phyloP scores from a whole-genome alignment of 1,140 invertebrate genomes.

The Pseudomyrmex flavicornis region DNA sequence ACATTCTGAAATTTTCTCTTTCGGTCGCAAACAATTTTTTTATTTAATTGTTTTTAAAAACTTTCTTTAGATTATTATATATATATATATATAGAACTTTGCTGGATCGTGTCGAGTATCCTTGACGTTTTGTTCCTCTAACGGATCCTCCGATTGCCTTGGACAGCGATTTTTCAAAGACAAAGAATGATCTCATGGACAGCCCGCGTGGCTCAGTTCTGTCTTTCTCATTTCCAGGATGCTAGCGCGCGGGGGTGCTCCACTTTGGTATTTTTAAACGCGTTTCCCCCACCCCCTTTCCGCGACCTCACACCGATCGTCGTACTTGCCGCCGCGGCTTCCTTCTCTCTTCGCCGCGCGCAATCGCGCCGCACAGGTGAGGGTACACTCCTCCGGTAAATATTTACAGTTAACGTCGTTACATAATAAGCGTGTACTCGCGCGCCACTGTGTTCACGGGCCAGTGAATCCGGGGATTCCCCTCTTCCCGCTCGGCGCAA shows the following conservation, averaged over 20 bases:
- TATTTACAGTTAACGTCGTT: conserved; percentile 82
- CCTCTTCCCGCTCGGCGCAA: background rate
- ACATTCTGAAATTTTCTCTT: too few species aligned
- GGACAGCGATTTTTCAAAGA: background rate
- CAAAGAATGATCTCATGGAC: conserved; percentile 17
- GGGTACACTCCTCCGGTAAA: conserved; percentile 74
- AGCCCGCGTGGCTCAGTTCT: background rate
- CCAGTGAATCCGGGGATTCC: conserved; percentile 46
- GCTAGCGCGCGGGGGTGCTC: conserved; percentile 69
- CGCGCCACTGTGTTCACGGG: conserved; percentile 57
- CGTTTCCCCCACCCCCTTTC: conserved; percentile 48
- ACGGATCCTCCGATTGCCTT: background rate
- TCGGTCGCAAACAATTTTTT: too few species aligned
- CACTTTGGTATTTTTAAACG: conserved; percentile 79
- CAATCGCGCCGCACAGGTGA: conserved; percentile 16
- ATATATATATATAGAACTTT: too few species aligned
- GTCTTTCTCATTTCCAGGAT: conserved; percentile 64
- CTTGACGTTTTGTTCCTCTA: background rate
- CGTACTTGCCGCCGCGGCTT: conserved; percentile 9
- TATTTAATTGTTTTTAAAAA: too few species aligned
- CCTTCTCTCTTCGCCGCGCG: conserved; percentile 20
- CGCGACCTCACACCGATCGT: conserved; percentile 41
- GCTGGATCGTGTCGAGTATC: too few species aligned
- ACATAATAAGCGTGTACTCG: conserved; percentile 76
- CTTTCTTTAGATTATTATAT: too few species aligned